phyloP scores from a whole-genome alignment of 1,140 invertebrate genomes.

The Drosophila lowei region DNA sequence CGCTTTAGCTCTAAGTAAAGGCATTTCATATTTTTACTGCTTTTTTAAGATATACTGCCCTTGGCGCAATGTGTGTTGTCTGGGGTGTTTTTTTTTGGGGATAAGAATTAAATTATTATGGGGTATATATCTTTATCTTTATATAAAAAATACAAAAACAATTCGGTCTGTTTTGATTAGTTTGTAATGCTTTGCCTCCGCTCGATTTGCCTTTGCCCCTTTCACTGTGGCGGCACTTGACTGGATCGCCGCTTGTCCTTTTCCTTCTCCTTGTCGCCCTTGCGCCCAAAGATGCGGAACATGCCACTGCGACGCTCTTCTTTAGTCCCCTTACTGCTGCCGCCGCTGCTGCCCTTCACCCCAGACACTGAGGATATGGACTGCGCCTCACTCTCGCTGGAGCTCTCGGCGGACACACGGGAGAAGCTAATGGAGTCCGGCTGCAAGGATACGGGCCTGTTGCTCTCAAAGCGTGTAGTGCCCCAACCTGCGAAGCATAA shows the following conservation, averaged over 20 bases:
- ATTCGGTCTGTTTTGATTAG: conserved; percentile 45
- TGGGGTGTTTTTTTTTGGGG: conserved; percentile 2
- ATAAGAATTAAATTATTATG: conserved; percentile 66
- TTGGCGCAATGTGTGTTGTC: conserved; percentile 22
- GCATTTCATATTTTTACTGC: conserved; percentile 38
- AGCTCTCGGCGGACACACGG: conserved; percentile 80
- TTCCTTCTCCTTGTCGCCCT: conserved; percentile 80
- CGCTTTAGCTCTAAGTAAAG: conserved; percentile 57
- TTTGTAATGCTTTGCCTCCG: conserved; percentile 29
- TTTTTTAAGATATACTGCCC: conserved; percentile 41
- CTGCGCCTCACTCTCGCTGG: conserved; percentile 82
- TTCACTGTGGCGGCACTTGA: conserved; percentile 75
- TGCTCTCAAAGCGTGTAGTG: conserved; percentile 72
- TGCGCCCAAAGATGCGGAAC: conserved; percentile 82
- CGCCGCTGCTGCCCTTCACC: conserved; percentile 78
- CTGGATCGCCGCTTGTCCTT: conserved; percentile 78
- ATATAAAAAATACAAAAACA: conserved; percentile 78
- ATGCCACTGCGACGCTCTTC: conserved; percentile 82
- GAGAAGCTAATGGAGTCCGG: conserved; percentile 79
- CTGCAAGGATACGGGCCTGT: conserved; percentile 77
- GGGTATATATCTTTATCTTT: conserved; percentile 50
- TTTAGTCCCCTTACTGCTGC: conserved; percentile 72
- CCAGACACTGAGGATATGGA: conserved; percentile 81
- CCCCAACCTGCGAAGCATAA: conserved; percentile 73
- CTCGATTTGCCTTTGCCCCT: conserved; percentile 6